phyloP scores from a whole-genome alignment of 2,888 invertebrate genomes.

The Drosophila lacicola region DNA sequence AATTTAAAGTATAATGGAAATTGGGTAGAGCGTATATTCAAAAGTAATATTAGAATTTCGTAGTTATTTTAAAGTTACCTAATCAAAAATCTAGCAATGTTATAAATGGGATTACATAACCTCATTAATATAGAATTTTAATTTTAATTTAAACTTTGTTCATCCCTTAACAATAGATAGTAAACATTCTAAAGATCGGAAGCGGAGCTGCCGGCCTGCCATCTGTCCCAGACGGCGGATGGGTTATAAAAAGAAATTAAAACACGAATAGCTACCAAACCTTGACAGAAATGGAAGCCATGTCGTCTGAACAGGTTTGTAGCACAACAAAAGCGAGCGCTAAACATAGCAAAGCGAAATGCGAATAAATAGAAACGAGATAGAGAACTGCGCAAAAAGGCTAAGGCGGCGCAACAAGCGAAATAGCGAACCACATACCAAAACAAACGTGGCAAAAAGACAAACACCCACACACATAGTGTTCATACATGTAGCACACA shows the following conservation, averaged over 20 bases:
- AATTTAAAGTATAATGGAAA: background rate
- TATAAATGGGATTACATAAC: no score
- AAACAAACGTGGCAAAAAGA: constrained; percentile 61
- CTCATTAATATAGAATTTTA: constrained; percentile 3
- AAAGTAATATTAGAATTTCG: no score
- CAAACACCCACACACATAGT: constrained; percentile 13
- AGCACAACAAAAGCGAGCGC: constrained; percentile 35
- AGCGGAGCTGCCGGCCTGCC: constrained; percentile 23
- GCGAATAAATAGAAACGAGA: constrained; percentile 51
- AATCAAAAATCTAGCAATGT: no score
- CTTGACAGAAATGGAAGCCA: constrained; percentile 54
- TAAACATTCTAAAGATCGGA: constrained; percentile 12
- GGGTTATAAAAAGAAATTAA: constrained; percentile 36
- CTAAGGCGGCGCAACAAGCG: constrained; percentile 46
- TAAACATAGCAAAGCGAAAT: constrained; percentile 58
- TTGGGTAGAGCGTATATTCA: no score
- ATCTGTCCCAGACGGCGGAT: constrained; percentile 48
- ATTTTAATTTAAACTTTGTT: constrained; percentile 49
- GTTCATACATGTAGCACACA: background rate
- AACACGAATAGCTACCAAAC: constrained; percentile 48
- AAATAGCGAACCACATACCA: constrained; percentile 64
- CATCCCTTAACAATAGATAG: constrained; percentile 57
- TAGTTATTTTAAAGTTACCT: no score
- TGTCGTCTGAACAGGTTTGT: constrained; percentile 63
- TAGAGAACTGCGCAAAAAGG: constrained; percentile 39